Conservation (phyloP, 1,140 invertebrate genomes). For the Planococcus citri region DNA sequence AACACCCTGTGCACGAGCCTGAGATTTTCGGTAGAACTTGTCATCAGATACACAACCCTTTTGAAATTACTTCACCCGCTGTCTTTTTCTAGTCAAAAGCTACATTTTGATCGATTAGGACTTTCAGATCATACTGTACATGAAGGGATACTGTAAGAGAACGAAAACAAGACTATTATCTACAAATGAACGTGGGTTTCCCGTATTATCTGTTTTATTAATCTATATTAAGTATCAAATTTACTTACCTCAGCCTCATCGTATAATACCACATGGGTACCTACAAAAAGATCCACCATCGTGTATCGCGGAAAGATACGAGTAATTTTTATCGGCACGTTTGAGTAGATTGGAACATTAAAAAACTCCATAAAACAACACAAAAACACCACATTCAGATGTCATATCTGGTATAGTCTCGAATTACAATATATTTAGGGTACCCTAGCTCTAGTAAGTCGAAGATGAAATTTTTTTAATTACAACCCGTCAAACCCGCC, state of each 20-base stretch:
- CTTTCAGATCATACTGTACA: no score
- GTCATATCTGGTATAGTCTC: neutral
- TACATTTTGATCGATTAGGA: no score
- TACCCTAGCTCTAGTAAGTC: neutral
- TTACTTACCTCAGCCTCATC: no score
- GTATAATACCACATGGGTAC: neutral
- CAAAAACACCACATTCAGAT: neutral
- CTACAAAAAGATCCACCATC: neutral
- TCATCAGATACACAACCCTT: no score
- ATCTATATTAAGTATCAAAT: neutral
- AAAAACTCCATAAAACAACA: neutral
- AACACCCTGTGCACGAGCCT: no score
- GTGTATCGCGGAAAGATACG: neutral
- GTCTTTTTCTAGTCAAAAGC: no score
- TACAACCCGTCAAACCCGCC: neutral
- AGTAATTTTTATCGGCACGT: neutral
- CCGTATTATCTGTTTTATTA: neutral
- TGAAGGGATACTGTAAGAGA: no score
- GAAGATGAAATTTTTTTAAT: neutral
- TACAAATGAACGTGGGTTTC: no score
- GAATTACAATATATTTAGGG: neutral
- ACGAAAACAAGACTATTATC: no score
- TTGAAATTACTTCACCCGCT: no score
- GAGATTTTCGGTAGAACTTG: no score
- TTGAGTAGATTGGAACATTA: neutral